Base-by-base conservation (phyloP, 2,797 vertebrate genomes). In the Bovichtus variegatus region DNA sequence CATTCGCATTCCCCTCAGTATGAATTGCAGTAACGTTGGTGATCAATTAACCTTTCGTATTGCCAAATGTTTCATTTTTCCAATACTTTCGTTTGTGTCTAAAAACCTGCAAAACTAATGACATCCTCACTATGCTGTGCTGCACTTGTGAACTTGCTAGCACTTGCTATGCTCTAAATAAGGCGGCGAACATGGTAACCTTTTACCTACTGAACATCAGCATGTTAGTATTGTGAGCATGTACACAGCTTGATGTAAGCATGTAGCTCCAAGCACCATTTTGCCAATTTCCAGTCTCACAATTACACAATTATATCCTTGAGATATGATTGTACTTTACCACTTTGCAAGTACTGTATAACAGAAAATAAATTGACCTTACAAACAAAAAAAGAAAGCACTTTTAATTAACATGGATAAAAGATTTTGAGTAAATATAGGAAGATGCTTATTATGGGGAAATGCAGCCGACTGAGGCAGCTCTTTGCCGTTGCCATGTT, bases 401-500 rank as follows among this genome's bases (percentile, higher is more conserved):
- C 31, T 21, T 43, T 77, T 36, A 4, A 68, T 57, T 11, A 10
- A 41, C 19, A 51, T 55, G 6, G 49, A 44, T 57, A 27, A 55
- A 44, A n/a, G 25, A 21, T n/a, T n/a, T n/a, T 64, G 40, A 34
- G 34, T 27, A 40, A 69, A 54, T 47, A 21, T 29, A 55, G 63
- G 9, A 29, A 4, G 4, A 23, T 40, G 59, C 31, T 47, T 31
- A 4, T 11, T 27, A 34, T 29, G 49, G 44, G 16, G 15, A 53
- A 10, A 10, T 18, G 49, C 70, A 57, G 57, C 44, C 46, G 36
- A 54, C 15, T 74, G 34, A 34, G 15, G 21, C 38, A 44, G 41
- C 43, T 70, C 13, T 57, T n/a, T 74, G 55, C 49, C 38, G 66
- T 44, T 27, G 70, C 59, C 27, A 13, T 50, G 38, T 82, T 89